Evolutionary conservation across 2,113 vertebrate genomes (phyloP), one percentile per base, ranked within the genome.

Genomic region (Dasyprocta punctata): DNA sequence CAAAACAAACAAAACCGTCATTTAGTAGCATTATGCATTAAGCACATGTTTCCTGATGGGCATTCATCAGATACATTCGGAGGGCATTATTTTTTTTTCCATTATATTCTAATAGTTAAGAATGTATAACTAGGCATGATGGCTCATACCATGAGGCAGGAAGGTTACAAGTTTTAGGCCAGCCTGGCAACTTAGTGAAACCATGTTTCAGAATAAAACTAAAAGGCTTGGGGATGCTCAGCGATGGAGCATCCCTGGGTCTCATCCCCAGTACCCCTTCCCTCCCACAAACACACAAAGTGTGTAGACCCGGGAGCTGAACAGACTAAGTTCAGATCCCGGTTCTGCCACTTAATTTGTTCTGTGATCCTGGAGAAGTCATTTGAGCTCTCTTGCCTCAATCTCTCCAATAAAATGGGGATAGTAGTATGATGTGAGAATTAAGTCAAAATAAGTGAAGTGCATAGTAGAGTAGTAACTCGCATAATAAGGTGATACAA

Each of bases 391-490:
- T 89, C 26, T 88, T n/a, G 26, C 33, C 47, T 93, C 71, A 22
- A 22, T 60, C 52, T 78, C 24, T 22, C n/a, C 49, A 77, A 13
- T 58, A 38, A 85, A 86, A 47, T 81, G 33, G 20, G 78, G 16
- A 33, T 77, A 30, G 63, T 41, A 30, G 7, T 65, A 61, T 90
- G 4, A 82, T 89, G 10, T 56, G 41, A 89, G 17, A 82, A 58
- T 77, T 82, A 61, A 90, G 67, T 83, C 69, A 73, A 92, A 81
- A 49, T 61, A 86, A 63, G 52, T 69, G 78, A 86, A 87, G 41
- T 88, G n/a, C 56, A 60, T 85, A 85, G 56, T 85, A 85, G 36
- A 69, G 26, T 20, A 77, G n/a, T 69, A 60, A 44, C 20, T 78
- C 33, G 69, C 8, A 14, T 81, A 56, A 7, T 69, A 47, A 71